Percentiles rank a stretch among this genome's conserved stretches.
Evolutionary conservation across 2,113 vertebrate species (phyloP).

Genomic region (Mobula birostris): DNA sequence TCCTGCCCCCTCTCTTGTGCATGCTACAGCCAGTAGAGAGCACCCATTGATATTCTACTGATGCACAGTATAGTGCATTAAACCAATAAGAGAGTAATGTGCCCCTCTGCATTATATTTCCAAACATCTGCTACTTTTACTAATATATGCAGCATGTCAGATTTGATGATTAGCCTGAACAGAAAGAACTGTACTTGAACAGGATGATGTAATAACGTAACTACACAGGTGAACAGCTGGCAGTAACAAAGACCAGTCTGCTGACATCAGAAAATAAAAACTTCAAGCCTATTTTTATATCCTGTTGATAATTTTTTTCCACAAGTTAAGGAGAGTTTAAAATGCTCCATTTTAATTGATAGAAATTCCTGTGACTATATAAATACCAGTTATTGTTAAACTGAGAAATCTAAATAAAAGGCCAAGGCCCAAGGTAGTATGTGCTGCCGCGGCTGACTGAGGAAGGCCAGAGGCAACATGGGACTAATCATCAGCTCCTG

Average conservation of each 20-base stretch:
- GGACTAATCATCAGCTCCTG: not conserved
- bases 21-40: not conserved
- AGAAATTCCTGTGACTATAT: not conserved
- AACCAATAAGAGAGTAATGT: not conserved
- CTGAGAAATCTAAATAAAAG: not conserved
- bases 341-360: not conserved
- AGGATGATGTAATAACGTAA: not conserved
- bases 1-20: not conserved
- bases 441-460: not conserved
- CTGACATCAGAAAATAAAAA: not conserved
- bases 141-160: not conserved
- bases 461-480: not conserved
- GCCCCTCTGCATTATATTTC: not conserved
- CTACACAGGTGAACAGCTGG: slow-evolving; percentile 4
- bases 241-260: not conserved
- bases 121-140: not conserved
- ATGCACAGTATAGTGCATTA: not conserved
- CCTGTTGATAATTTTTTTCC: not conserved
- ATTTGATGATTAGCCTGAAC: not conserved
- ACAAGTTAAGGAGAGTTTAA: not conserved
- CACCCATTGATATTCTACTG: not conserved
- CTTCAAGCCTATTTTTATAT: not conserved
- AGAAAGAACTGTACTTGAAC: not conserved
- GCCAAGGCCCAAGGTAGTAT: too few species aligned
- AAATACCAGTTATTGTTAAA: not conserved